These are phyloP conservation scores for Telenomus remus DNA, from an alignment of 1,140 invertebrate genomes.

Conservation along the genomic window DNA sequence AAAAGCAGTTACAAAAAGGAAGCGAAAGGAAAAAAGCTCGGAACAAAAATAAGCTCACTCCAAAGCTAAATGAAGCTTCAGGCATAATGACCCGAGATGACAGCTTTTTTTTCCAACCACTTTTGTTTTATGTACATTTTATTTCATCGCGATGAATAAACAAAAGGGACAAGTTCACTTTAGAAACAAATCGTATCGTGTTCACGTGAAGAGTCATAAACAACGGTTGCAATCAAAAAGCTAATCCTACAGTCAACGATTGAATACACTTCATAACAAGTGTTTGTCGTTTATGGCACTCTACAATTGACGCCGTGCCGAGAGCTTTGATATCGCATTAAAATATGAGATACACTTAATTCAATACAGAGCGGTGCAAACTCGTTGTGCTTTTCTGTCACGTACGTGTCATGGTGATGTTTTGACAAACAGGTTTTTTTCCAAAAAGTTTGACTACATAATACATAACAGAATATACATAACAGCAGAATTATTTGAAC, in stretches of 20 bases:
- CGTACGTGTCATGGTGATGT: too few species aligned
- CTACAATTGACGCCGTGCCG: slow-evolving; percentile 13
- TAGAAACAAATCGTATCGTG: too few species aligned
- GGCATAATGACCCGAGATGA: slow-evolving; percentile 11
- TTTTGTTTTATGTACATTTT: slow-evolving; percentile 7
- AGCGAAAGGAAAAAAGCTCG: slow-evolving; percentile 1
- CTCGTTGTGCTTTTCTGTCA: slow-evolving; percentile 11
- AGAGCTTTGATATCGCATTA: slow-evolving; percentile 30
- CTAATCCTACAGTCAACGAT: not conserved
- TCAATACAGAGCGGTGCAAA: not conserved
- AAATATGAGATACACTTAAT: slow-evolving; percentile 11
- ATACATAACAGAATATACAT: too few species aligned
- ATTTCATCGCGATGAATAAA: slow-evolving; percentile 16
- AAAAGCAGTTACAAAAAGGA: not conserved
- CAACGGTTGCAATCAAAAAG: slow-evolving; percentile 1
- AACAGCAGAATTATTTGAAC: too few species aligned
- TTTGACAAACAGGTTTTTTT: too few species aligned
- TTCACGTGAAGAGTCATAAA: too few species aligned
- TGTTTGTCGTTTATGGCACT: slow-evolving; percentile 6
- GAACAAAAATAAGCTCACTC: slow-evolving; percentile 21
- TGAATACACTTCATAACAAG: slow-evolving; percentile 2
- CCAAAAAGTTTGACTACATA: too few species aligned
- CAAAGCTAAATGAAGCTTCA: slow-evolving; percentile 29
- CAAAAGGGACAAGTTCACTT: too few species aligned
- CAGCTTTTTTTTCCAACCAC: slow-evolving; percentile 5